Percentiles rank a stretch among this genome's conserved stretches.
phyloP scores from a whole-genome alignment of 1,140 invertebrate species.

The Batillaria attramentaria region DNA sequence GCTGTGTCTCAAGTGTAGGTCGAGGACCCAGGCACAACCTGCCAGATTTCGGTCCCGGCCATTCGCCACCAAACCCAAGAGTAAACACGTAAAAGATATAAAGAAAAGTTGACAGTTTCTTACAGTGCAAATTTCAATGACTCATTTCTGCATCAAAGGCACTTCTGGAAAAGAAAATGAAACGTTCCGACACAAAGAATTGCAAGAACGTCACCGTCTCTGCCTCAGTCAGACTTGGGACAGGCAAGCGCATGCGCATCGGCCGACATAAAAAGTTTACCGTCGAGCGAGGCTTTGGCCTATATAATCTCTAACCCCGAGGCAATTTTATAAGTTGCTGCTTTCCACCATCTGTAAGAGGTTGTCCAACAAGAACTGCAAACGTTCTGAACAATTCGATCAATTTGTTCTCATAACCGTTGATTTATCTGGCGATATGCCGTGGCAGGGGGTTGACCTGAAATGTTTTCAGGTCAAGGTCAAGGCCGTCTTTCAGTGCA shows the following conservation, averaged over 20 bases:
- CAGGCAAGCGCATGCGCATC: constrained; percentile 28
- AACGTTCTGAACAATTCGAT: background rate
- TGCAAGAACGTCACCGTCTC: constrained; percentile 28
- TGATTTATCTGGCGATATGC: background rate
- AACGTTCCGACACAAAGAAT: constrained; percentile 30
- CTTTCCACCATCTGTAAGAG: background rate
- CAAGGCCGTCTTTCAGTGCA: constrained; percentile 13
- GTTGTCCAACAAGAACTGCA: background rate
- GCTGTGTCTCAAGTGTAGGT: constrained; percentile 4
- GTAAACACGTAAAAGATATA: background rate
- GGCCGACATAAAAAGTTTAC: constrained; percentile 6
- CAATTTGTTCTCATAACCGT: background rate
- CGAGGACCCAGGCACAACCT: constrained; percentile 1
- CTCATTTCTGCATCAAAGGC: constrained; percentile 11
- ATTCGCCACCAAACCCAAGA: background rate
- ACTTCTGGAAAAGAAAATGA: background rate
- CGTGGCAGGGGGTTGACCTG: background rate
- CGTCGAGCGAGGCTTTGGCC: constrained; percentile 22
- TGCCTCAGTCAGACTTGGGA: constrained; percentile 25
- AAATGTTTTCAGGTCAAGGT: constrained; percentile 17
- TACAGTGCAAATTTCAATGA: background rate
- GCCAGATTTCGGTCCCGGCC: background rate
- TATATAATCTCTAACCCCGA: constrained; percentile 18
- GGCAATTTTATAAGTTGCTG: too few species aligned
- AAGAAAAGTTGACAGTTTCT: background rate